phyloP scores from a whole-genome alignment of 2,113 vertebrate genomes.

The Smithornis capensis region DNA sequence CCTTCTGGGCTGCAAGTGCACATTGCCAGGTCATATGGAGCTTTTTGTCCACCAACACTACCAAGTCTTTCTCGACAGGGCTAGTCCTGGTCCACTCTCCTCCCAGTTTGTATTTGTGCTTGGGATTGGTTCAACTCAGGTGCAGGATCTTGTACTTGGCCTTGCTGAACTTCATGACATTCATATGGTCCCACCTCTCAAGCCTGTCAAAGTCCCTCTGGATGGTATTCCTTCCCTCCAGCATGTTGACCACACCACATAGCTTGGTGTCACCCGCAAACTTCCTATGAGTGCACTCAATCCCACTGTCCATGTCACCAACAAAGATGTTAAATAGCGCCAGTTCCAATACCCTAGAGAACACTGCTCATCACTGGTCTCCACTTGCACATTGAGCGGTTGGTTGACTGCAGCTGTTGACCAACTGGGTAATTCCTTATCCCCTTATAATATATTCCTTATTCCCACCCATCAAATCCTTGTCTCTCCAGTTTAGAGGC shows the following conservation, averaged over 20 bases:
- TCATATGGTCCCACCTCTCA: background rate
- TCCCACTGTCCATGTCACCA: background rate
- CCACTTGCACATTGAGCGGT: background rate
- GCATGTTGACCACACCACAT: too few relatives aligned
- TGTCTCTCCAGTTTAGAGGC: background rate
- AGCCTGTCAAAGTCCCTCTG: background rate
- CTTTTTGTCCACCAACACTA: background rate
- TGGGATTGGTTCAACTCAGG: background rate
- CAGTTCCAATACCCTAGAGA: background rate
- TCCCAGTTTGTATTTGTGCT: background rate
- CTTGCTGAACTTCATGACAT: background rate
- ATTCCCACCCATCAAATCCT: background rate
- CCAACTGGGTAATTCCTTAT: too few relatives aligned
- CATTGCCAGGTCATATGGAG: background rate
- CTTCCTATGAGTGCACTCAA: background rate
- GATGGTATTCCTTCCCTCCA: background rate
- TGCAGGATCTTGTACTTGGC: background rate
- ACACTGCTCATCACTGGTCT: background rate
- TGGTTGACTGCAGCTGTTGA: background rate
- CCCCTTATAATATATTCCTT: too few relatives aligned
- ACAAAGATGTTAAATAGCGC: background rate
- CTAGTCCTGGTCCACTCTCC: background rate
- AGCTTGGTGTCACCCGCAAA: too few relatives aligned
- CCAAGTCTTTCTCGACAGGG: background rate
- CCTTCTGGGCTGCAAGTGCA: background rate